A percentile compares a stretch with the other conserved stretches of the same genome.
phyloP scores from a whole-genome alignment of 2,113 vertebrate species.

The Prolemur simus region DNA sequence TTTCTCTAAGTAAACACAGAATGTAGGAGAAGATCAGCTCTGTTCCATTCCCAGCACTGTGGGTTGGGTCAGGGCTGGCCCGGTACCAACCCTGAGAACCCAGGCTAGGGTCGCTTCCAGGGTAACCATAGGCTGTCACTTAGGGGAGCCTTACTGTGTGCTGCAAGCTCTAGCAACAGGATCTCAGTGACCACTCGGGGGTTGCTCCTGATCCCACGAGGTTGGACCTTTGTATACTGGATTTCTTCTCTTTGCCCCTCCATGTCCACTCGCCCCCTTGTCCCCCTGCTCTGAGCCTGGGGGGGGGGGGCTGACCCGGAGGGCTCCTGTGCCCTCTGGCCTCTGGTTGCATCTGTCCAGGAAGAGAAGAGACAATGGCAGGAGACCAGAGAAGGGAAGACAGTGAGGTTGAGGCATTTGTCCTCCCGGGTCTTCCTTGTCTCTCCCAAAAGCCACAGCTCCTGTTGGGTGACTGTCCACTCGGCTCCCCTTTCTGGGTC shows the following conservation, averaged over 20 bases:
- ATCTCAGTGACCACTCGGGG: not conserved
- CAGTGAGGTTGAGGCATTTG: not conserved
- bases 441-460: not conserved
- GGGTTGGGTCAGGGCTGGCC: conserved; percentile 44
- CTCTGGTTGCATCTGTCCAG: not conserved
- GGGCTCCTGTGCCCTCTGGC: not conserved
- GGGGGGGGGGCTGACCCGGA: not conserved
- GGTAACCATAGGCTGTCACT: not conserved
- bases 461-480: not conserved
- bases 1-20: conserved; percentile 69
- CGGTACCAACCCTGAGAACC: not conserved
- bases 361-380: not conserved
- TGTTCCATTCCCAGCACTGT: conserved; percentile 25
- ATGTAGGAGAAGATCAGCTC: conserved; percentile 47
- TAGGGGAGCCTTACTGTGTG: not conserved
- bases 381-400: not conserved
- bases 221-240: not conserved
- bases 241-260: not conserved
- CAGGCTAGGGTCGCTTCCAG: not conserved
- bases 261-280: not conserved
- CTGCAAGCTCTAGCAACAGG: too few relatives aligned
- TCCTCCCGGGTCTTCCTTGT: not conserved
- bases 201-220: not conserved
- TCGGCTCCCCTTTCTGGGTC: not conserved
- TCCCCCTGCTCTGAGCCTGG: not conserved